Conservation (phyloP, 2,888 invertebrate species). For the Morinoia aosen region DNA sequence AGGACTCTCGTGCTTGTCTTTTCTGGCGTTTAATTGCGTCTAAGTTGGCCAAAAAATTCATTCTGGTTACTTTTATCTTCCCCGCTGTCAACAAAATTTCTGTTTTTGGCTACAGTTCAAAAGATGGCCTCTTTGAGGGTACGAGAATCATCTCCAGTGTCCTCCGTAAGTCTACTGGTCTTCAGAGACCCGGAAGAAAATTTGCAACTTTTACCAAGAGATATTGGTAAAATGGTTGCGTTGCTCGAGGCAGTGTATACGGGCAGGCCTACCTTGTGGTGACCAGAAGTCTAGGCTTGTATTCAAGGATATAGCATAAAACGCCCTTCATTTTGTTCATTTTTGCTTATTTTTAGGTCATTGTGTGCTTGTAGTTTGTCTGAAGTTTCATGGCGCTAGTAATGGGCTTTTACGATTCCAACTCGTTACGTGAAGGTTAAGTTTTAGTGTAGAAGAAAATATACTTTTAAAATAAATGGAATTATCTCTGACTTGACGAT, state of each 20-base stretch:
- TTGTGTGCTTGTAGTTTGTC: no score
- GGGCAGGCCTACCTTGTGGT: not conserved
- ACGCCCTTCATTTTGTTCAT: not conserved
- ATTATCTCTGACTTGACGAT: no score
- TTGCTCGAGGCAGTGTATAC: not conserved
- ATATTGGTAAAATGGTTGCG: not conserved
- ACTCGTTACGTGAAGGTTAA: no score
- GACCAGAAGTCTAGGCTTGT: not conserved
- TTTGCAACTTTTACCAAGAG: not conserved
- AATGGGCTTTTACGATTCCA: no score
- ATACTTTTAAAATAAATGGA: no score
- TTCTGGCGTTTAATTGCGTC: conserved; percentile 48
- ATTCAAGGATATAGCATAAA: not conserved
- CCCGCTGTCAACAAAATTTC: conserved; percentile 43
- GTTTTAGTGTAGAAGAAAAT: no score
- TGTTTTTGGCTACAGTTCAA: not conserved
- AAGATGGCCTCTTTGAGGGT: not conserved
- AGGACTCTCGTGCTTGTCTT: conserved; percentile 25
- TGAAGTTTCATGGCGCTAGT: no score
- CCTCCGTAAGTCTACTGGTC: not conserved
- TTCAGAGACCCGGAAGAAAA: not conserved
- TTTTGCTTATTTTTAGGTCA: no score
- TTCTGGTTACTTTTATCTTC: not conserved
- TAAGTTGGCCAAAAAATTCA: conserved; percentile 37
- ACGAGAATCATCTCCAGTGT: not conserved